Conservation (phyloP, 2,888 invertebrate species). For the Amblyteles armatorius region DNA sequence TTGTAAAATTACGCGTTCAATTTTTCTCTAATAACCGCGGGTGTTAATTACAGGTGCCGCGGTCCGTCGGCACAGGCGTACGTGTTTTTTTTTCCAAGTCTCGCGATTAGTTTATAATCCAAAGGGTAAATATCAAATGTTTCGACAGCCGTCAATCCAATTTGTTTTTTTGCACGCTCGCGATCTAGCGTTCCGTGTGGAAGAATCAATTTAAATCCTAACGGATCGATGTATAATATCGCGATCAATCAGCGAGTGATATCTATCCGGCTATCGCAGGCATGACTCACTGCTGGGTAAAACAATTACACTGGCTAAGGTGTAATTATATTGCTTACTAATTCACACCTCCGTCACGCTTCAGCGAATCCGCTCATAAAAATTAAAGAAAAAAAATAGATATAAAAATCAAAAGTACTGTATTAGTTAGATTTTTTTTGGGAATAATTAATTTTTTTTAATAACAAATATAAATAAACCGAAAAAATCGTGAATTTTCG, state of each 20-base stretch:
- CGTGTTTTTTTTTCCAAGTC: background rate
- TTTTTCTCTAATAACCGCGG: slow-evolving; percentile 27
- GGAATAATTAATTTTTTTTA: too few species aligned
- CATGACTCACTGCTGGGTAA: slow-evolving; percentile 7
- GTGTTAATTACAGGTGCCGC: slow-evolving; percentile 20
- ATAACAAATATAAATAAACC: too few species aligned
- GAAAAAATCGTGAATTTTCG: too few species aligned
- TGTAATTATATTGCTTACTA: slow-evolving; percentile 36
- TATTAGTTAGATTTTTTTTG: background rate
- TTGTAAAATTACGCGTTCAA: slow-evolving; percentile 24
- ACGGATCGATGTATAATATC: slow-evolving; percentile 13
- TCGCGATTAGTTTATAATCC: background rate
- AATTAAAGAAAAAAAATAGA: background rate
- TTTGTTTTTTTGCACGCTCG: background rate
- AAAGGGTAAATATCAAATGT: slow-evolving; percentile 33
- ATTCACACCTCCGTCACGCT: slow-evolving; percentile 36
- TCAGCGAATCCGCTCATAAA: background rate
- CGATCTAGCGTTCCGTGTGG: background rate
- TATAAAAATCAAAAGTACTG: background rate
- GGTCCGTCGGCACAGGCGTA: slow-evolving; percentile 5
- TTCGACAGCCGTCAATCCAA: slow-evolving; percentile 13
- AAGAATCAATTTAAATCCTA: slow-evolving; percentile 47
- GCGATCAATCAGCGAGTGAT: slow-evolving; percentile 27
- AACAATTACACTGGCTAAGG: slow-evolving; percentile 15
- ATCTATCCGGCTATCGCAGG: slow-evolving; percentile 15